These are phyloP conservation scores for Graphium colonna DNA, from an alignment of 2,888 invertebrate genomes.

Conservation along the genomic window DNA sequence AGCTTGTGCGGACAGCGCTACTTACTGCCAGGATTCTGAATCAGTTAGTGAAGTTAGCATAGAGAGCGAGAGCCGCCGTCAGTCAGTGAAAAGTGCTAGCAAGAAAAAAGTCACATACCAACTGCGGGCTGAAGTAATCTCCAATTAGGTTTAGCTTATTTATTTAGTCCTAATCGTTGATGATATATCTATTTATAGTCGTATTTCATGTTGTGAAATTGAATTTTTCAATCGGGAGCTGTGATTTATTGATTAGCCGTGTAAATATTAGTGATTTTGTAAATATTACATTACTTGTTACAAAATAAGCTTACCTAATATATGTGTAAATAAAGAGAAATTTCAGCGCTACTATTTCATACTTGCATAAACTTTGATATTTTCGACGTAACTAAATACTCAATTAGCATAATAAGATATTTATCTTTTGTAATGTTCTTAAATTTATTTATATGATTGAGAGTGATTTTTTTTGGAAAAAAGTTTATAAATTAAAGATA, in stretches of 20 bases:
- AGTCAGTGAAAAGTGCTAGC: slow-evolving; percentile 44
- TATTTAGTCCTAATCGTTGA: slow-evolving; percentile 1
- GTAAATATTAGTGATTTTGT: slow-evolving; percentile 46
- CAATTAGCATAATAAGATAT: slow-evolving; percentile 4
- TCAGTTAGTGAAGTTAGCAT: slow-evolving; percentile 67
- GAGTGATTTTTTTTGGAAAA: too few species aligned
- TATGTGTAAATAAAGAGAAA: slow-evolving; percentile 38
- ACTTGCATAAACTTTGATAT: slow-evolving; percentile 11
- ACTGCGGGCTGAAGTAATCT: slow-evolving; percentile 54
- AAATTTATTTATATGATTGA: too few species aligned
- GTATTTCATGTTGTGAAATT: slow-evolving; percentile 27
- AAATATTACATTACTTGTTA: slow-evolving; percentile 30
- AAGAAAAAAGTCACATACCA: slow-evolving; percentile 68
- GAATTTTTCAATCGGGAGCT: slow-evolving; percentile 65
- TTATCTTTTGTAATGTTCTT: too few species aligned
- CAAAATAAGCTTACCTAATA: slow-evolving; percentile 9
- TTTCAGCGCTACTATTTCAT: slow-evolving; percentile 62
- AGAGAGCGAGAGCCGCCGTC: slow-evolving; percentile 65
- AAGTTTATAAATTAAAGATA: too few species aligned
- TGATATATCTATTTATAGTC: slow-evolving; percentile 22
- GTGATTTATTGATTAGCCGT: slow-evolving; percentile 70
- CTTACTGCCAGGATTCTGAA: slow-evolving; percentile 59
- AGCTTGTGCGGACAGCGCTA: slow-evolving; percentile 40
- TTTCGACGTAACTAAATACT: slow-evolving; percentile 15
- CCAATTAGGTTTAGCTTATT: slow-evolving; percentile 35